phyloP scores from a whole-genome alignment of 2,888 invertebrate genomes.

The Iphiclides podalirius region DNA sequence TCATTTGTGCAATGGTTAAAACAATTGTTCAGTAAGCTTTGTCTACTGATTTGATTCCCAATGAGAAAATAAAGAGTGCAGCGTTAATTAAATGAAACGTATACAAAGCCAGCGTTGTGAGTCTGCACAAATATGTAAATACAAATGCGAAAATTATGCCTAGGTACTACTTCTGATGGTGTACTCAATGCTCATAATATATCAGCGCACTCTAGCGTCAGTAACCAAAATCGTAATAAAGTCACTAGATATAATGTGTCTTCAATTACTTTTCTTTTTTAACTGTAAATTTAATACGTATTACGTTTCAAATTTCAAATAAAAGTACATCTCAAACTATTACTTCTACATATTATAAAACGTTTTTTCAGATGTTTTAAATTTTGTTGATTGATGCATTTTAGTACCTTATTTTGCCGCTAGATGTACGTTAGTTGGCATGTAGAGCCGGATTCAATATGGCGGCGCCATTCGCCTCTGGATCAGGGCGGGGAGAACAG shows the following conservation, averaged over 20 bases:
- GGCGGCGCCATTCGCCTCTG: conserved; percentile 76
- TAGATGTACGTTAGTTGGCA: conserved; percentile 60
- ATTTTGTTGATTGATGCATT: conserved; percentile 26
- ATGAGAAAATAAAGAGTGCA: conserved; percentile 21
- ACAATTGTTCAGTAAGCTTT: conserved; percentile 7
- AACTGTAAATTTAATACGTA: too few relatives aligned
- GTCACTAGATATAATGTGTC: too few relatives aligned
- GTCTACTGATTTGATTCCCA: conserved; percentile 9
- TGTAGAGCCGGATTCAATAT: conserved; percentile 68
- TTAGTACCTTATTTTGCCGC: conserved; percentile 48
- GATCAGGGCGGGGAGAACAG: conserved; percentile 79
- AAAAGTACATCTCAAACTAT: too few relatives aligned
- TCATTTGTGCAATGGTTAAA: too few relatives aligned
- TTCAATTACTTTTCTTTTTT: too few relatives aligned
- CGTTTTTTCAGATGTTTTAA: too few relatives aligned
- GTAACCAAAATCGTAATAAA: conserved; percentile 8
- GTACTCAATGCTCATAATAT: conserved; percentile 1
- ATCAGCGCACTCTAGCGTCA: conserved; percentile 21
- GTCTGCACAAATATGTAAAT: conserved; percentile 23
- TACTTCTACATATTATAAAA: too few relatives aligned
- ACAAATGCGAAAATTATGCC: conserved; percentile 10
- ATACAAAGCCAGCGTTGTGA: conserved; percentile 17
- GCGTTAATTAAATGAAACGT: conserved; percentile 25
- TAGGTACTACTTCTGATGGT: neutral
- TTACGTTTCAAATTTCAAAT: too few relatives aligned